Evolutionary conservation across 2,113 vertebrate genomes (phyloP).

Genomic region (Seriola quinqueradiata): DNA sequence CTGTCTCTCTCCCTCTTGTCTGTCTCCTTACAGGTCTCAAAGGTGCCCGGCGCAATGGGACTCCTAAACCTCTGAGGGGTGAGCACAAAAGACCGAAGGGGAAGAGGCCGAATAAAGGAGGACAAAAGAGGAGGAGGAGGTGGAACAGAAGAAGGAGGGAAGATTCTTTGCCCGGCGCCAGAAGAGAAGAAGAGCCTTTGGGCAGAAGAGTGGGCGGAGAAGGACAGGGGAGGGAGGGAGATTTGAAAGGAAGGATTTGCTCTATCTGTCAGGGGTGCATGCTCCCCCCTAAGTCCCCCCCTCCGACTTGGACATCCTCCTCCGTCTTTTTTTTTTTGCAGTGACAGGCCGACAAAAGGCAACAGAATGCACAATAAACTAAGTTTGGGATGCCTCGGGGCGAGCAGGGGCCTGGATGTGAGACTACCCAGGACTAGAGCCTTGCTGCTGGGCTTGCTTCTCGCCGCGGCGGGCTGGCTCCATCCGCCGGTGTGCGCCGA

Average conservation of each 20-base stretch:
- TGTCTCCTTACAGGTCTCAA: conserved; percentile 74
- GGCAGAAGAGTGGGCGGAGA: conserved; percentile 32
- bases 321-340: conserved; percentile 33
- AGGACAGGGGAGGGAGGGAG: conserved; percentile 33
- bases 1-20: conserved; percentile 38
- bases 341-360: conserved; percentile 50
- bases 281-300: conserved; percentile 55
- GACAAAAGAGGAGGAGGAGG: conserved; percentile 46
- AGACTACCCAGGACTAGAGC: conserved; percentile 75
- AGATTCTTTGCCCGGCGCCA: conserved; percentile 26
- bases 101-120: conserved; percentile 50
- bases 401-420: conserved; percentile 75
- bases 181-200: conserved; percentile 10
- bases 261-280: conserved; percentile 74
- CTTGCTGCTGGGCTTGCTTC: conserved; percentile 78
- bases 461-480: conserved; percentile 75
- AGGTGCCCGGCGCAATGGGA: conserved; percentile 70
- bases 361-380: conserved; percentile 79
- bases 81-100: conserved; percentile 58
- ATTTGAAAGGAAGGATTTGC: conserved; percentile 75
- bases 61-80: conserved; percentile 69
- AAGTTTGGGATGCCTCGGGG: conserved; percentile 49
- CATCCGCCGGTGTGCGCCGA: conserved; percentile 68
- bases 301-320: conserved; percentile 66
- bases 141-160: conserved; percentile 37